These are phyloP conservation scores for Poecilia velifera DNA, from an alignment of 2,797 vertebrate genomes.

Conservation along the genomic window DNA sequence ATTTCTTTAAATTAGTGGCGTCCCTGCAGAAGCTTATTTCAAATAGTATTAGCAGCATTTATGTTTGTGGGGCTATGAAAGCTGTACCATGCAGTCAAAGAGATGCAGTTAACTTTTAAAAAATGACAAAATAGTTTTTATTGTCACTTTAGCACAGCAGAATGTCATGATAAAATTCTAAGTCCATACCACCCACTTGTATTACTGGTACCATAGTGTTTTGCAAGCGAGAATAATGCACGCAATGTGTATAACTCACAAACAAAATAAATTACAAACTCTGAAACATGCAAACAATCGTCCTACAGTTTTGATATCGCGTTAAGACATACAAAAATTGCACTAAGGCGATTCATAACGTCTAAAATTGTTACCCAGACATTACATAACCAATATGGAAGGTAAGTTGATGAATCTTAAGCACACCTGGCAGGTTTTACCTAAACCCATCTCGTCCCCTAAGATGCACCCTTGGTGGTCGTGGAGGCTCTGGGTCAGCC, in stretches of 20 bases:
- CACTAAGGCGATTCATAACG: background rate
- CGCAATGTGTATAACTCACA: background rate
- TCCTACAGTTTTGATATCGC: background rate
- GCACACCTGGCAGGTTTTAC: conserved; percentile 94
- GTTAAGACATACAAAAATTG: background rate
- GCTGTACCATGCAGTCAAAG: too few species aligned
- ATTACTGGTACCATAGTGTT: background rate
- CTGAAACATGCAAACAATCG: background rate
- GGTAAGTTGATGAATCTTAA: background rate
- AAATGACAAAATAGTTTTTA: too few species aligned
- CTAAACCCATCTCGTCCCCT: conserved; percentile 95
- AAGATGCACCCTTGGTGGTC: conserved; percentile 89
- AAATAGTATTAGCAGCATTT: too few species aligned
- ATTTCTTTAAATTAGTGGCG: too few species aligned
- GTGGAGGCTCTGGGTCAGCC: conserved; percentile 83
- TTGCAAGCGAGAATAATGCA: background rate
- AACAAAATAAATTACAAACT: background rate
- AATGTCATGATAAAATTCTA: too few species aligned
- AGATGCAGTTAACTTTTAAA: too few species aligned
- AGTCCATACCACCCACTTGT: too few species aligned
- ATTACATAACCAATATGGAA: background rate
- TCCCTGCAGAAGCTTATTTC: too few species aligned
- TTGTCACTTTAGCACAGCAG: too few species aligned
- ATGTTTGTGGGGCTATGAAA: too few species aligned
- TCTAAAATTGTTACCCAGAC: background rate